phyloP scores from a whole-genome alignment of 2,888 invertebrate species.

The Callyntrura sp. region DNA sequence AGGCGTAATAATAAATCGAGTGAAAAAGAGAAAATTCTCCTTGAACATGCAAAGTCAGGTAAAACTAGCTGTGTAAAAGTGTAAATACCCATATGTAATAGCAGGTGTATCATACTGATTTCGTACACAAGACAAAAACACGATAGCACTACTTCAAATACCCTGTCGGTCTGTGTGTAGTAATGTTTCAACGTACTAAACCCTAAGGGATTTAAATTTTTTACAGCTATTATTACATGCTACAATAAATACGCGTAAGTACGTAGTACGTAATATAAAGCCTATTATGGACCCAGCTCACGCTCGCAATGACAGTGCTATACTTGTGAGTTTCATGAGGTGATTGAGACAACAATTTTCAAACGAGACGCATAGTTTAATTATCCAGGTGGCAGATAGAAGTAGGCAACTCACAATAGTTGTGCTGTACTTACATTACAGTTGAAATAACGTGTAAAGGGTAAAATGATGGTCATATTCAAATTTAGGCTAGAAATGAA shows the following conservation, averaged over 20 bases:
- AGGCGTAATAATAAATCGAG: background rate
- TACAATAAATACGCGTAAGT: too few relatives aligned
- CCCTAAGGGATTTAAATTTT: background rate
- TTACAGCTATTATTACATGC: background rate
- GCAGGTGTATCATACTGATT: background rate
- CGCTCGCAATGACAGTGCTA: background rate
- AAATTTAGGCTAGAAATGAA: too few relatives aligned
- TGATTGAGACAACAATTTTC: background rate
- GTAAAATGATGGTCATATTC: too few relatives aligned
- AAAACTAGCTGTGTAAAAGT: background rate
- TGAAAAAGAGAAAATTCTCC: background rate
- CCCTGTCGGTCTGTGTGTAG: too few relatives aligned
- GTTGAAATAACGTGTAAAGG: too few relatives aligned
- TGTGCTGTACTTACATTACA: too few relatives aligned
- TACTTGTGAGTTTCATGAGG: background rate
- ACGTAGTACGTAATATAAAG: background rate
- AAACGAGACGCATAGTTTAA: background rate
- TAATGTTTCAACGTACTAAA: too few relatives aligned
- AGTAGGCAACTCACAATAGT: too few relatives aligned
- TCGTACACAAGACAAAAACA: background rate
- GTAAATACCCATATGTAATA: background rate
- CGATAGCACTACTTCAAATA: too few relatives aligned
- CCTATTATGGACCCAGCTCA: background rate
- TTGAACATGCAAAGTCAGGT: slow-evolving; percentile 13
- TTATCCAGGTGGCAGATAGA: background rate